Evolutionary conservation across 2,113 vertebrate species (phyloP).

Genomic region (Saimiri boliviensis): DNA sequence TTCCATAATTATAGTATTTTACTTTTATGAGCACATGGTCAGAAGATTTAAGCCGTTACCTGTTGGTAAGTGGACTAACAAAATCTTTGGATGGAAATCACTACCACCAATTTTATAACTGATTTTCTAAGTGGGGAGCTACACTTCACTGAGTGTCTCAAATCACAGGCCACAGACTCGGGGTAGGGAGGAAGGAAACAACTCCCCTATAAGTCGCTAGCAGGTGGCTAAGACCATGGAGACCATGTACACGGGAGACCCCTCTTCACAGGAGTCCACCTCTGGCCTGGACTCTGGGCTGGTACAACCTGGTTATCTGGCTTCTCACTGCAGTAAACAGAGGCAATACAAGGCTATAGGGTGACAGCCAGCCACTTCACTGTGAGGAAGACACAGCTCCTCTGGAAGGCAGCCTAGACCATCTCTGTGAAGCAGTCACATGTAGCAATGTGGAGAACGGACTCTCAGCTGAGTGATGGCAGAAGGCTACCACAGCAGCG

Average conservation of each 20-base stretch:
- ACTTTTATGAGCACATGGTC: not conserved
- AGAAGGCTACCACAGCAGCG: not conserved
- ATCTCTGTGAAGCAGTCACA: not conserved
- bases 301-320: fast-evolving
- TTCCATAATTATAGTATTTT: not conserved
- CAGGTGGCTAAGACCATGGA: not conserved
- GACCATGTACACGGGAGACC: fast-evolving
- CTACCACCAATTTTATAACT: not conserved
- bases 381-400: not conserved
- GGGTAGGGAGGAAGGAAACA: not conserved
- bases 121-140: not conserved
- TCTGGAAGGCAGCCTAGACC: too few species aligned
- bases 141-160: not conserved
- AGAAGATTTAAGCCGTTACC: not conserved
- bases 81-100: not conserved
- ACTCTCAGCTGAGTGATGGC: not conserved
- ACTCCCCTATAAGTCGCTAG: fast-evolving
- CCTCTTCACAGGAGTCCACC: not conserved
- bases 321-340: not conserved
- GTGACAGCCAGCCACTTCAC: not conserved
- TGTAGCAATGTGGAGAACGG: not conserved
- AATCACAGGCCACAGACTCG: too few species aligned
- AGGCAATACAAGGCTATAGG: not conserved
- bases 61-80: not conserved
- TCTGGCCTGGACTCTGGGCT: not conserved